These are phyloP conservation scores for Dromococcyx pavoninus DNA, from an alignment of 2,797 vertebrate genomes.

Conservation along the genomic window DNA sequence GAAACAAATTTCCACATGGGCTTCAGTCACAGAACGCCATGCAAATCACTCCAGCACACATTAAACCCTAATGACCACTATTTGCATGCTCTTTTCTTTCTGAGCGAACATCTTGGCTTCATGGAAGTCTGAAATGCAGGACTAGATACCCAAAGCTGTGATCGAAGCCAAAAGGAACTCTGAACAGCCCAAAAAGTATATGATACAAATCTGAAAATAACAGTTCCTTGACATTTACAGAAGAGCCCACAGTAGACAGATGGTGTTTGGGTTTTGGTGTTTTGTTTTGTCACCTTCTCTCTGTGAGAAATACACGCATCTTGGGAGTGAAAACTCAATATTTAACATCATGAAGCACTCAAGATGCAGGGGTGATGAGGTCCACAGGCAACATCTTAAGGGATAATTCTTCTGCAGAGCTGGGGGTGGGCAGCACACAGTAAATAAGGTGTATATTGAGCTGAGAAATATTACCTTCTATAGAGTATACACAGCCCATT, in stretches of 20 bases:
- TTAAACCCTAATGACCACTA: not conserved
- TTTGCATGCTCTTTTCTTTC: not conserved
- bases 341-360: not conserved
- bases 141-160: not conserved
- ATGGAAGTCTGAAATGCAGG: not conserved
- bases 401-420: not conserved
- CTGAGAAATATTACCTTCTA: not conserved
- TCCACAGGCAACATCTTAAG: not conserved
- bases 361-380: not conserved
- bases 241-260: not conserved
- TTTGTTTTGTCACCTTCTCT: not conserved
- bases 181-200: not conserved
- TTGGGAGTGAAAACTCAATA: not conserved
- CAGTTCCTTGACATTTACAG: not conserved
- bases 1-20: not conserved
- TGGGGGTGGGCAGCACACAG: not conserved
- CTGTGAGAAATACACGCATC: not conserved
- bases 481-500: not conserved
- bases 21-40: not conserved
- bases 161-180: not conserved
- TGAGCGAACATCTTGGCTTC: not conserved
- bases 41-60: not conserved
- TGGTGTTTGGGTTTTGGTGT: not conserved
- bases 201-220: not conserved
- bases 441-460: not conserved